phyloP scores from a whole-genome alignment of 2,113 vertebrate species.

The Lepisosteus oculatus region DNA sequence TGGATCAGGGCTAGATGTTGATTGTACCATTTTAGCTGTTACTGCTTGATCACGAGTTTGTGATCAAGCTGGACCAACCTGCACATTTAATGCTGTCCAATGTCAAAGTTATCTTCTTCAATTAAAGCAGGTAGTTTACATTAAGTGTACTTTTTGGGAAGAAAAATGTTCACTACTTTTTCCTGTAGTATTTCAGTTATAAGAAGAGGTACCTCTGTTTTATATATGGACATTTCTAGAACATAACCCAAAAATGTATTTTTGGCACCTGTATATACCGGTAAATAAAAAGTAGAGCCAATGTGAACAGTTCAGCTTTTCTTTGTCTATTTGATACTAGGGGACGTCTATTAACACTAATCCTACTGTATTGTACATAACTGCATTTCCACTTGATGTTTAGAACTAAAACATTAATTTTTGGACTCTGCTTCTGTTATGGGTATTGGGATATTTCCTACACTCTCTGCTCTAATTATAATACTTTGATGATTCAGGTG shows the following conservation, averaged over 20 bases:
- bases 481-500: constrained; percentile 41
- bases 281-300: constrained; percentile 64
- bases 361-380: constrained; percentile 65
- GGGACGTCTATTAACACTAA: constrained; percentile 58
- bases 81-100: too few species aligned
- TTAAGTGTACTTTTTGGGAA: constrained; percentile 46
- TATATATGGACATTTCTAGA: constrained; percentile 60
- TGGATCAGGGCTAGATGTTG: too few species aligned
- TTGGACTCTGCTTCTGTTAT: constrained; percentile 55
- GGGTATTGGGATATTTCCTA: constrained; percentile 42
- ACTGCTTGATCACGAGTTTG: too few species aligned
- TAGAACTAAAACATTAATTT: constrained; percentile 62
- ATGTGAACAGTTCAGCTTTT: constrained; percentile 54
- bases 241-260: constrained; percentile 62
- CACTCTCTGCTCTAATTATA: constrained; percentile 42
- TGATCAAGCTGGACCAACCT: too few species aligned
- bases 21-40: too few species aligned
- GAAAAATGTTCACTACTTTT: constrained; percentile 36
- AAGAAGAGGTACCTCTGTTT: constrained; percentile 68
- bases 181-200: constrained; percentile 57
- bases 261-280: constrained; percentile 67
- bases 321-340: constrained; percentile 51
- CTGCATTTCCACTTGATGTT: constrained; percentile 53
- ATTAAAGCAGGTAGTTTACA: constrained; percentile 42
- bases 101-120: too few species aligned